Percentiles rank a stretch among this genome's conserved stretches.
Conservation (phyloP, 2,113 vertebrate genomes). For the Acrocephalus arundinaceus region DNA sequence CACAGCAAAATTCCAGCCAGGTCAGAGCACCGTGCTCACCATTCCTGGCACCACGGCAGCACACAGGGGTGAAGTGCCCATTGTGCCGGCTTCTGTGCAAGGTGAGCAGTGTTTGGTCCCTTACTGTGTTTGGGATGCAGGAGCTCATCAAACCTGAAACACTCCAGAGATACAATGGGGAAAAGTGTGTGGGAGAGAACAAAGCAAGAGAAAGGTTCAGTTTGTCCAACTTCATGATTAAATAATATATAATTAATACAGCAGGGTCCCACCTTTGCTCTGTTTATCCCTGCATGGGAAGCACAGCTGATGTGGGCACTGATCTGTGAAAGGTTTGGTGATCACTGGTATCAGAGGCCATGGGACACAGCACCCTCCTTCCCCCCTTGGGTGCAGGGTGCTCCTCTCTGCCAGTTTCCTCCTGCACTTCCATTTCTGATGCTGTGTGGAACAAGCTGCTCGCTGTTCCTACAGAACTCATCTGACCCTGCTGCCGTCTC, state of each 20-base stretch:
- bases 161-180: background rate
- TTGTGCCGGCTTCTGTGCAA: background rate
- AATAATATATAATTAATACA: background rate
- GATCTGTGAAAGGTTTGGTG: background rate
- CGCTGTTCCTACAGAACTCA: background rate
- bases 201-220: background rate
- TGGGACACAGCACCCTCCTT: background rate
- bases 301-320: background rate
- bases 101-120: background rate
- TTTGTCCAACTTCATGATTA: background rate
- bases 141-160: background rate
- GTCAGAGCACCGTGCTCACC: background rate
- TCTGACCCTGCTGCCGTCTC: constrained; percentile 9
- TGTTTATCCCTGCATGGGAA: background rate
- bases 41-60: background rate
- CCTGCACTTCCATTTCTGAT: background rate
- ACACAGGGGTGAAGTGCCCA: background rate
- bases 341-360: background rate
- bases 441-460: background rate
- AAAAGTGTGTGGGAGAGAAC: background rate
- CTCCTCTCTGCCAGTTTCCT: background rate
- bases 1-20: background rate
- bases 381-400: background rate
- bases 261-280: background rate
- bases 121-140: background rate